Evolutionary conservation across 2,113 vertebrate genomes (phyloP).

Genomic region (Pollimyrus isidori): DNA sequence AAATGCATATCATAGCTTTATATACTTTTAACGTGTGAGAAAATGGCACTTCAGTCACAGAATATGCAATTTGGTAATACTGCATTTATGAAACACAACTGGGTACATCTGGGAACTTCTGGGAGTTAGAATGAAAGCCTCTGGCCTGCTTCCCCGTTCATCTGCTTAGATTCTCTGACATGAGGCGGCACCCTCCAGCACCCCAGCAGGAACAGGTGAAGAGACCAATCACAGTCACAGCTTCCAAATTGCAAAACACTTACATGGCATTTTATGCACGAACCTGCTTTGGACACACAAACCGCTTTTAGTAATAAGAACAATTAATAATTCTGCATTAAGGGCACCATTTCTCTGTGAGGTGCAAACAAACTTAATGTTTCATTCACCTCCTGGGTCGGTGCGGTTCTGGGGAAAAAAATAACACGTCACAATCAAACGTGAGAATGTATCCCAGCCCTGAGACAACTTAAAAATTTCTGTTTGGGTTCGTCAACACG

Average conservation of each 20-base stretch:
- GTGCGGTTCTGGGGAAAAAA: neutral
- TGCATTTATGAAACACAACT: slow-evolving; percentile 30
- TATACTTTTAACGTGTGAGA: slow-evolving; percentile 11
- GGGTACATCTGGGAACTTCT: slow-evolving; percentile 28
- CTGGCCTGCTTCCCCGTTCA: neutral
- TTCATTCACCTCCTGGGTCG: neutral
- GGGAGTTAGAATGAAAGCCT: slow-evolving; percentile 13
- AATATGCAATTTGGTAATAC: slow-evolving; percentile 36
- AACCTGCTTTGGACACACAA: slow-evolving; percentile 13
- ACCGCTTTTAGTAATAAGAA: neutral
- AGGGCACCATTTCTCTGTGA: neutral
- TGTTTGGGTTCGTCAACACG: slow-evolving; percentile 14
- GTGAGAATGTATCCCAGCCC: slow-evolving; percentile 21
- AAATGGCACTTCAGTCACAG: slow-evolving; percentile 20
- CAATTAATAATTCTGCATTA: slow-evolving; percentile 17
- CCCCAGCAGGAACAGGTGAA: slow-evolving; percentile 31
- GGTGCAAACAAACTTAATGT: neutral
- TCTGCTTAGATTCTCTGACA: neutral
- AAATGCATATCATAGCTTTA: slow-evolving; percentile 7
- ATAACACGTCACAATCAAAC: slow-evolving; percentile 13
- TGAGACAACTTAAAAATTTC: slow-evolving; percentile 27
- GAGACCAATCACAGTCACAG: neutral
- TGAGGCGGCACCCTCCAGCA: neutral
- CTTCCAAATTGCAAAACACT: slow-evolving; percentile 22
- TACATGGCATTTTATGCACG: slow-evolving; percentile 16